Base-by-base conservation (phyloP, 2,888 invertebrate species). In the Phasia obesa region DNA sequence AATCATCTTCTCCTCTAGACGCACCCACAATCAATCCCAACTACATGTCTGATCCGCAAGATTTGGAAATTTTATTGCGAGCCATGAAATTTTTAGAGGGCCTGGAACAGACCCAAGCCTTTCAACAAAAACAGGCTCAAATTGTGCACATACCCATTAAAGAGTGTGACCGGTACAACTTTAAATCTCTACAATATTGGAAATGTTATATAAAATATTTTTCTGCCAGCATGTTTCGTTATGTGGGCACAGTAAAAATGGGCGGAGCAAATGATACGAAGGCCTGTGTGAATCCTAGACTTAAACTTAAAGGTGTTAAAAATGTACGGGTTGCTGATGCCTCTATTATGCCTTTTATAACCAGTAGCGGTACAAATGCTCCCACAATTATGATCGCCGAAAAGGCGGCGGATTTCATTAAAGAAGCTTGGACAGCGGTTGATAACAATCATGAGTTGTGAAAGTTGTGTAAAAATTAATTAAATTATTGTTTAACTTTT, bases 381-480 rank as follows among this genome's bases (percentile, higher is more conserved):
- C 95, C 96, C 0, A 93, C 94, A 0, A 95, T 97, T 19, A 97
- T 97, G 96, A 96, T 97, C 76, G 97, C 94, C 0, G 97, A 97
- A 88, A 96, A 96, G 87, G 95, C 93, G 0, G 93, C 95, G 2
- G 96, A 96, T 49, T 85, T 88, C 6, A 85, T 88, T 13, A 87
- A 79, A 57, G 78, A 86, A 53, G 84, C 86, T 25, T 87, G n/a
- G 15, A 1, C 2, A 42, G 15, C 42, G 0, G n/a, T 3, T 42
- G n/a, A 42, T 13, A n/a, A n/a, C 42, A 4, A 1, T 11, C 2
- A 2, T 9, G 31, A 3, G 4, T 1, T 31, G 31, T 35, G 3
- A n/a, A 1, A 35, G 11, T 5, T 35, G 35, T 31, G 31, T 31
- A 31, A 4, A 31, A 31, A 31, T n/a, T n/a, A n/a, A n/a, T n/a